Evolutionary conservation across 2,888 invertebrate species (phyloP).

Genomic region (Chrysolina haemoptera): DNA sequence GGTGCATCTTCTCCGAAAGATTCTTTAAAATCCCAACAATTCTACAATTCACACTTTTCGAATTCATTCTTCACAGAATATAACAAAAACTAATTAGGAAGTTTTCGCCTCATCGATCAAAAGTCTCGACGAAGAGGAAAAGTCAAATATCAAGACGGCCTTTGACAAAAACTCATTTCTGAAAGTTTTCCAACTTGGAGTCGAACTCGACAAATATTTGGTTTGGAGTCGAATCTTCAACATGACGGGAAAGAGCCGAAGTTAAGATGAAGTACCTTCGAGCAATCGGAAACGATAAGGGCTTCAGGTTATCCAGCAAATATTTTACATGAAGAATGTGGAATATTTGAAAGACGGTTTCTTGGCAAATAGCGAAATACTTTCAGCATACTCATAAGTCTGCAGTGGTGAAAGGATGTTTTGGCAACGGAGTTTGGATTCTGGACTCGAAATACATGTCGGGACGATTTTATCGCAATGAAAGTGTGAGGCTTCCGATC

Average conservation of each 20-base stretch:
- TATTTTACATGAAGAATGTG: constrained; percentile 51
- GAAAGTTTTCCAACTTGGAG: constrained; percentile 54
- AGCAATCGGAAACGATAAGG: constrained; percentile 51
- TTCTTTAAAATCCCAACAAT: no score
- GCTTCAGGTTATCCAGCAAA: constrained; percentile 49
- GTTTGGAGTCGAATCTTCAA: constrained; percentile 27
- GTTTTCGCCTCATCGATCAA: constrained; percentile 60
- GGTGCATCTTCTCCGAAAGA: no score
- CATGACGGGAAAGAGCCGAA: constrained; percentile 34
- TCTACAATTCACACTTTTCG: neutral
- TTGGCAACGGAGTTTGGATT: neutral
- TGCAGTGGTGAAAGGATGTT: constrained; percentile 4
- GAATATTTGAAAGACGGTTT: constrained; percentile 41
- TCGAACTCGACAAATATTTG: constrained; percentile 59
- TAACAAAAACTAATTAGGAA: constrained; percentile 57
- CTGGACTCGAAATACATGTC: neutral
- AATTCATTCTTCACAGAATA: neutral
- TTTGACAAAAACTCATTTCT: constrained; percentile 61
- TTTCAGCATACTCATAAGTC: constrained; percentile 36
- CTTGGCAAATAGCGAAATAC: constrained; percentile 39
- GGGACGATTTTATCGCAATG: neutral
- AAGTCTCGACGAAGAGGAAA: constrained; percentile 54
- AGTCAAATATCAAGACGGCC: constrained; percentile 52
- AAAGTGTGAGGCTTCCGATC: neutral
- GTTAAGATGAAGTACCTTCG: constrained; percentile 49